A percentile compares a stretch with the other conserved stretches of the same genome.
Conservation (phyloP, 2,888 invertebrate genomes). For the Caprella mutica region DNA sequence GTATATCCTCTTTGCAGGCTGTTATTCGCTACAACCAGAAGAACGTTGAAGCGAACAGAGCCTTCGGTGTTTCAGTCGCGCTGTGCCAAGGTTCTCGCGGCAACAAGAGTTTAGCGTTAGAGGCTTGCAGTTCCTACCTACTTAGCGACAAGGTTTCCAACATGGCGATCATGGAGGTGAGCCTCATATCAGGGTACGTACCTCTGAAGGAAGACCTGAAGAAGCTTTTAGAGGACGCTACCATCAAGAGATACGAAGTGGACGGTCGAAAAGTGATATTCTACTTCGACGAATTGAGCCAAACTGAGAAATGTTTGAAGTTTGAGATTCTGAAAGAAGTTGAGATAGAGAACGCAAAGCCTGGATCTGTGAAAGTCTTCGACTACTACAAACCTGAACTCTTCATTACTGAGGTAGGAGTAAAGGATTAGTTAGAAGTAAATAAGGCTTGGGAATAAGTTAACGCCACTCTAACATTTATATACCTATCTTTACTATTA, state of each 20-base stretch:
- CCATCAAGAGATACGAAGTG: not conserved
- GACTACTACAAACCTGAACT: not conserved
- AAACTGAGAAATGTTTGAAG: not conserved
- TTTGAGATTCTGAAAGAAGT: not conserved
- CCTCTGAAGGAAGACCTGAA: not conserved
- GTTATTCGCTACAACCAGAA: not conserved
- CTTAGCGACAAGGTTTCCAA: not conserved
- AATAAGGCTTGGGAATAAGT: no score
- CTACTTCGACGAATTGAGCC: not conserved
- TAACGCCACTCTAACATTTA: no score
- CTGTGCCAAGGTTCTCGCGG: not conserved
- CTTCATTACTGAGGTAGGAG: not conserved
- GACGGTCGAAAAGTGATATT: not conserved
- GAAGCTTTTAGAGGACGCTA: not conserved
- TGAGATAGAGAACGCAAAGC: not conserved
- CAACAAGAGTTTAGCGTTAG: not conserved
- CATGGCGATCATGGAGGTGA: not conserved
- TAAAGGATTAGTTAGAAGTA: no score
- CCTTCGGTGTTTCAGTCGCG: not conserved
- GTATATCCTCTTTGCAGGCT: not conserved
- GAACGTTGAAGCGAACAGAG: not conserved
- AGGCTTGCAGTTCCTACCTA: not conserved
- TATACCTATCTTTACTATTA: no score
- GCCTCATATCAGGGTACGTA: not conserved
- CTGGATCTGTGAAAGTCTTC: not conserved